phyloP scores from a whole-genome alignment of 2,797 vertebrate species.

The Chiloscyllium punctatum region DNA sequence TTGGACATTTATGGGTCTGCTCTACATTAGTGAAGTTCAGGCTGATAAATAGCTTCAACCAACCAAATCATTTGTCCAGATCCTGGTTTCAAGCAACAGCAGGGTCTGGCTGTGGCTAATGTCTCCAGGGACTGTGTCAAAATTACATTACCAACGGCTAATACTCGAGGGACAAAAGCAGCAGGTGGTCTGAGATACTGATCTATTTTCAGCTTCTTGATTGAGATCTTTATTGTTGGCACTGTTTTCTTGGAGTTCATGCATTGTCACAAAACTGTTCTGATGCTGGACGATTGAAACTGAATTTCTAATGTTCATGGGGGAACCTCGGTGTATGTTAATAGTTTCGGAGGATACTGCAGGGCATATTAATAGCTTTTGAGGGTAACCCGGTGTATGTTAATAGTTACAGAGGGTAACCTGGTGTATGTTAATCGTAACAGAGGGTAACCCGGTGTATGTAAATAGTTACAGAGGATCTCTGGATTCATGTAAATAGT shows the following conservation, averaged over 20 bases:
- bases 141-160: neutral
- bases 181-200: too few species aligned
- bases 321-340: too few species aligned
- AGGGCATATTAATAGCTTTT: neutral
- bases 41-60: neutral
- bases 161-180: too few species aligned
- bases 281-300: neutral
- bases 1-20: neutral
- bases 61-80: slow-evolving; percentile 1
- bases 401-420: neutral
- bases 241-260: neutral
- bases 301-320: neutral
- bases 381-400: neutral
- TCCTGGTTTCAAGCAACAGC: neutral
- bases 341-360: neutral
- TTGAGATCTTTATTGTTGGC: neutral
- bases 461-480: too few species aligned
- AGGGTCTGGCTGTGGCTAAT: neutral
- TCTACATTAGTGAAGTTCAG: neutral
- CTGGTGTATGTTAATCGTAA: neutral
- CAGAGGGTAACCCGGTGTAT: neutral
- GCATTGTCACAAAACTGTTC: neutral
- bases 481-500: neutral
- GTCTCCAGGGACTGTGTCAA: neutral
- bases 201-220: neutral